These are phyloP conservation scores for Holothuria glaberrima DNA, from an alignment of 35 echinoderm and acorn worm species.

Conservation along the genomic window DNA sequence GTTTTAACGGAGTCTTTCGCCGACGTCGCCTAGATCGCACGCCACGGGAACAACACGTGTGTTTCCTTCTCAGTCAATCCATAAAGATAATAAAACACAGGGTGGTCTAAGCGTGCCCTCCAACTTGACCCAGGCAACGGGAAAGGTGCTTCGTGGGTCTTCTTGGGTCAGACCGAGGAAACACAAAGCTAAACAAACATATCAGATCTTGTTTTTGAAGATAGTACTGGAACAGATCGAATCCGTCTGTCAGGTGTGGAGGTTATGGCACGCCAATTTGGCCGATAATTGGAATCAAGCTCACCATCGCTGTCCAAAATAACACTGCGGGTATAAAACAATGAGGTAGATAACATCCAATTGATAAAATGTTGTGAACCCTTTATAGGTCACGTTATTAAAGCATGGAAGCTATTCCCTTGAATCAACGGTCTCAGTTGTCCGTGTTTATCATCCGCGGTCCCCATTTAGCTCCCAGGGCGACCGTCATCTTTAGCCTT, in stretches of 20 bases:
- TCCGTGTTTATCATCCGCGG: too few relatives aligned
- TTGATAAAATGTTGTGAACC: too few relatives aligned
- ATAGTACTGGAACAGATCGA: slow-evolving; percentile 3
- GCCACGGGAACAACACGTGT: slow-evolving; percentile 41
- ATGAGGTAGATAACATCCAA: too few relatives aligned
- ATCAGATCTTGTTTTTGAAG: neutral
- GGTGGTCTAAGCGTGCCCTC: slow-evolving; percentile 23
- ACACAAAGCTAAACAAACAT: slow-evolving; percentile 42
- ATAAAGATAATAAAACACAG: neutral
- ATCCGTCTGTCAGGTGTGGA: neutral
- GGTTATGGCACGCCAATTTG: neutral
- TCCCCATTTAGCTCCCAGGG: too few relatives aligned
- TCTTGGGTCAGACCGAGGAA: slow-evolving; percentile 30
- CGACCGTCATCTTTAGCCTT: too few relatives aligned
- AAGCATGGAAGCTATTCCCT: too few relatives aligned
- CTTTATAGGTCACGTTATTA: too few relatives aligned
- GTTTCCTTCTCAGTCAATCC: neutral
- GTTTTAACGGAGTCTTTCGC: neutral
- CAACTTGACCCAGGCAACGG: slow-evolving; percentile 32
- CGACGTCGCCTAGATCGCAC: neutral
- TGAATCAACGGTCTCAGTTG: too few relatives aligned
- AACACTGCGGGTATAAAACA: too few relatives aligned
- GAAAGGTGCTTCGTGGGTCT: slow-evolving; percentile 29
- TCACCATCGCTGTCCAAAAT: too few relatives aligned
- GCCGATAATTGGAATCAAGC: neutral